Evolutionary conservation across 2,888 invertebrate species (phyloP), one percentile per base, ranked within the genome.

Genomic region (Caenorhabditis macrosperma): DNA sequence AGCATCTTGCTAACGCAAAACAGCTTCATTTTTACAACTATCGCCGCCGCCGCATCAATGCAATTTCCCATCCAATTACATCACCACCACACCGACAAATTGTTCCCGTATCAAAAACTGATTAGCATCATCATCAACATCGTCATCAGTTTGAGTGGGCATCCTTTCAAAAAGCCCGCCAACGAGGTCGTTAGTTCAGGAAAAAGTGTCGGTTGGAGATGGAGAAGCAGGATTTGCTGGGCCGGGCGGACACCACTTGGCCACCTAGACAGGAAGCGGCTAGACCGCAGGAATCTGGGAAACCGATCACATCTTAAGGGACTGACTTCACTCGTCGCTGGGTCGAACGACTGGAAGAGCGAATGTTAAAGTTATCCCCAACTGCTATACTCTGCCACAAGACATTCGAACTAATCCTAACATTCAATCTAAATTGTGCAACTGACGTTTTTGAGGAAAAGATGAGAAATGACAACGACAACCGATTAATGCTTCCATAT

Each of bases 401-500:
- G n/a, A n/a, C n/a, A n/a, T n/a, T n/a, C n/a, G n/a, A n/a, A n/a
- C 61, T 63, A 55, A 72, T 72, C 71, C 71, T 46, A 72, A 55
- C 71, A 55, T 63, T 72, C 71, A 72, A 72, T 72, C 54, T 63
- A 72, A 63, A 72, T 72, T 72, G 61, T 72, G 71, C 63, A 63
- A 72, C 71, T 72, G 71, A 55, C 71, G 63, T 72, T 72, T 72
- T 72, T 72, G 63, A 61, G 30, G 54, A 54, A 55, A 61, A 72
- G 61, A 72, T 72, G 71, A 63, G 41, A 71, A 54, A 71, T 71
- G 71, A 54, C 71, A 72, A 72, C 61, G 71, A 72, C 63, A 72
- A 72, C 71, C 61, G 55, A 72, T 72, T 72, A 72, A 54, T 72
- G 71, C 71, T 46, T 72, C 71, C 71, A 72, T 72, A 72, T 72